A percentile compares a stretch with the other conserved stretches of the same genome.
phyloP scores from a whole-genome alignment of 2,113 vertebrate genomes.

The Casuarius casuarius region DNA sequence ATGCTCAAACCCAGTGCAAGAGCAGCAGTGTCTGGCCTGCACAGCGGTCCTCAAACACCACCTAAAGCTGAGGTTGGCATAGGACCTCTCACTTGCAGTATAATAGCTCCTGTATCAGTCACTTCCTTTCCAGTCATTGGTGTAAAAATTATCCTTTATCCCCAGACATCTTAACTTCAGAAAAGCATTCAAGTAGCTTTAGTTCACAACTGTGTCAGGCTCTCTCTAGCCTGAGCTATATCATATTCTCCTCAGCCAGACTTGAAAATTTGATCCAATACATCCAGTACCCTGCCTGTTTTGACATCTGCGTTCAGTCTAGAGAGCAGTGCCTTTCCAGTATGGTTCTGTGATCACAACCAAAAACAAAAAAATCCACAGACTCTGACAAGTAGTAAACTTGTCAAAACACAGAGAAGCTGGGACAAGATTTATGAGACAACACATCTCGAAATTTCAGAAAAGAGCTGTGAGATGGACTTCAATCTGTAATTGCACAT shows the following conservation, averaged over 20 bases:
- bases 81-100: not conserved
- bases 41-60: not conserved
- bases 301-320: not conserved
- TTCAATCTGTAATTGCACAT: not conserved
- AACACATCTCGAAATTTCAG: not conserved
- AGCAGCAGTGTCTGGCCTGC: not conserved
- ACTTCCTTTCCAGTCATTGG: not conserved
- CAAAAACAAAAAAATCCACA: not conserved
- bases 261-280: not conserved
- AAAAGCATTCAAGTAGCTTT: not conserved
- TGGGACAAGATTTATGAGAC: not conserved
- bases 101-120: not conserved
- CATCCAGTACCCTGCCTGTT: not conserved
- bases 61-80: not conserved
- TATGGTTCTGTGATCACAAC: not conserved
- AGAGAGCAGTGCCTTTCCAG: not conserved
- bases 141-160: conserved; percentile 17
- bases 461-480: not conserved
- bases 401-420: not conserved
- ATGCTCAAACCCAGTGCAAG: not conserved
- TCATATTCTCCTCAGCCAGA: conserved; percentile 7
- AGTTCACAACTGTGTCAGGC: not conserved
- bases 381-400: not conserved
- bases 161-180: conserved; percentile 3
- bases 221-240: not conserved